A percentile compares a stretch with the other conserved stretches of the same genome.
These are phyloP conservation scores for Sphaerophoria rueppellii DNA, from an alignment of 2,888 invertebrate genomes.

Conservation along the genomic window DNA sequence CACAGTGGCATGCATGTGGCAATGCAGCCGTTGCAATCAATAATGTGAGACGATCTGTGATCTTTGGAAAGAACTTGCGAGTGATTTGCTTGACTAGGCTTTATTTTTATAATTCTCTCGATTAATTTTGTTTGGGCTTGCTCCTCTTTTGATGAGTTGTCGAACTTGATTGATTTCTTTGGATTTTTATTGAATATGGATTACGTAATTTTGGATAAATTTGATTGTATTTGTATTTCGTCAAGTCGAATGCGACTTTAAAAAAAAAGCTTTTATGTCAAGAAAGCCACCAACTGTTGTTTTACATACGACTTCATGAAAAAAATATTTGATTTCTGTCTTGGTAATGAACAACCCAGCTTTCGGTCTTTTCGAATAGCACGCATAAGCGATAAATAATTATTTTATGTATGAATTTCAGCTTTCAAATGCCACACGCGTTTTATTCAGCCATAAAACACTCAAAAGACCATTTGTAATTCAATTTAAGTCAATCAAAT, in stretches of 20 bases:
- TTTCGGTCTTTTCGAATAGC: no score
- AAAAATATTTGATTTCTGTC: background rate
- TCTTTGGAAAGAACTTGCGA: conserved; percentile 65
- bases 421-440: conserved; percentile 9
- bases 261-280: no score
- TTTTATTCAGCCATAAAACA: conserved; percentile 42
- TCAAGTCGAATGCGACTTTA: no score
- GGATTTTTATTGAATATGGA: conserved; percentile 22
- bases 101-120: conserved; percentile 2
- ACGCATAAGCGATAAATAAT: background rate
- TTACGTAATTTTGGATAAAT: background rate
- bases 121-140: conserved; percentile 1
- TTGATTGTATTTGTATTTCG: no score
- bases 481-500: conserved; percentile 67
- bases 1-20: conserved; percentile 27
- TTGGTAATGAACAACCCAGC: no score
- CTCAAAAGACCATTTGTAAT: conserved; percentile 67
- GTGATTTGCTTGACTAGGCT: conserved; percentile 47
- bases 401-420: conserved; percentile 15
- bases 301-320: background rate
- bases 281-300: no score
- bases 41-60: conserved; percentile 68
- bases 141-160: conserved; percentile 20
- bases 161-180: conserved; percentile 38
- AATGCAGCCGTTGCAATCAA: conserved; percentile 62